phyloP scores from a whole-genome alignment of 2,113 vertebrate species.

The Zapornia atra region DNA sequence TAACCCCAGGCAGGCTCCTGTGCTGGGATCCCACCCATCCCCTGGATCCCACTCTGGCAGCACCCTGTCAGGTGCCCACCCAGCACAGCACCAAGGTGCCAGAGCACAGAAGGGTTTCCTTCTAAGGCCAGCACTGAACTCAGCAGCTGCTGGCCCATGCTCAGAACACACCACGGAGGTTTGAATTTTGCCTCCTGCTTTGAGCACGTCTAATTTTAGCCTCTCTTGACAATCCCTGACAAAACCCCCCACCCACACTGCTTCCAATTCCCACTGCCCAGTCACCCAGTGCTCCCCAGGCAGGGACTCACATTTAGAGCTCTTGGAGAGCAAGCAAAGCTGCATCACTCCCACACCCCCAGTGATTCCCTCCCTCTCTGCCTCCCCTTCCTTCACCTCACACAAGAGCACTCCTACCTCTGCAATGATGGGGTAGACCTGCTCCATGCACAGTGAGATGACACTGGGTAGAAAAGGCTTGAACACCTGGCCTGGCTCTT shows the following conservation, averaged over 20 bases:
- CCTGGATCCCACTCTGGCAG: neutral
- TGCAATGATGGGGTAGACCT: slow-evolving; percentile 96
- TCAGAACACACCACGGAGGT: neutral
- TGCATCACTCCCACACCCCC: neutral
- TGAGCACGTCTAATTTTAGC: neutral
- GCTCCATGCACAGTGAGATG: slow-evolving; percentile 95
- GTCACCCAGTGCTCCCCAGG: neutral
- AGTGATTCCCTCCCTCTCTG: neutral
- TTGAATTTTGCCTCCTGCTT: neutral
- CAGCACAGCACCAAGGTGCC: neutral
- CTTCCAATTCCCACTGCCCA: neutral
- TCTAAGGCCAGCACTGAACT: neutral
- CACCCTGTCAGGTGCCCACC: neutral
- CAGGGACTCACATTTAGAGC: neutral
- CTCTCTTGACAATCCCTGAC: neutral
- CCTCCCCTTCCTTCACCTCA: fast-evolving
- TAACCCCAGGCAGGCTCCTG: neutral
- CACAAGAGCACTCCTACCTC: slow-evolving; percentile 79
- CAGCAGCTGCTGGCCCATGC: neutral
- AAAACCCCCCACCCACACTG: neutral
- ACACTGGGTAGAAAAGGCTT: slow-evolving; percentile 96
- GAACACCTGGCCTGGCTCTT: slow-evolving; percentile 96
- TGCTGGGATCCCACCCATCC: neutral
- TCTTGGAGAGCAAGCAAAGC: neutral
- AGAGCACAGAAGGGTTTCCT: neutral